Evolutionary conservation across 2,888 invertebrate genomes (phyloP).

Genomic region (Chloroclystis v-ata): DNA sequence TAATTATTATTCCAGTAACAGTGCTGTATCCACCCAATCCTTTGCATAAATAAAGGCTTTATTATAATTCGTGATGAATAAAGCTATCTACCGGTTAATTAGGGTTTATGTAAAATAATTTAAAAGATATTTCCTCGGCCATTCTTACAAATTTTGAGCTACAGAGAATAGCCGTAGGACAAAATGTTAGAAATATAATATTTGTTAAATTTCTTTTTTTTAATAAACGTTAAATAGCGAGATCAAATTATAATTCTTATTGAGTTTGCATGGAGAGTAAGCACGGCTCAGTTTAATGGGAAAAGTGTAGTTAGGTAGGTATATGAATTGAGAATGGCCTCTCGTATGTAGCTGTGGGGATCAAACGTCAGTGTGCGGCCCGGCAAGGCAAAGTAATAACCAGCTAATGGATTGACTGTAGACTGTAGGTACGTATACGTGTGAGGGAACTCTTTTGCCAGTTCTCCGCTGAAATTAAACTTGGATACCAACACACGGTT

Average conservation of each 20-base stretch:
- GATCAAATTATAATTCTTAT: too few relatives aligned
- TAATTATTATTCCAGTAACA: conserved; percentile 14
- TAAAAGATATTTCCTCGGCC: not conserved
- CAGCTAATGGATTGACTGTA: conserved; percentile 58
- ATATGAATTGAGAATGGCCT: conserved; percentile 16
- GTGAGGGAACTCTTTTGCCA: conserved; percentile 6
- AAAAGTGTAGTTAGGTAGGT: not conserved
- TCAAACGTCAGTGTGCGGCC: conserved; percentile 45
- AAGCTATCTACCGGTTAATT: not conserved
- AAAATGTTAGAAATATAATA: not conserved
- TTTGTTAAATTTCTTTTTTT: not conserved
- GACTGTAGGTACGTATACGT: conserved; percentile 34
- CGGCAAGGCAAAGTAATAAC: conserved; percentile 50
- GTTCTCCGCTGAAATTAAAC: conserved; percentile 1
- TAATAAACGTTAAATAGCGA: not conserved
- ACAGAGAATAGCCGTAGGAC: not conserved
- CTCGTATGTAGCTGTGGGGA: conserved; percentile 27
- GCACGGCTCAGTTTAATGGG: too few relatives aligned
- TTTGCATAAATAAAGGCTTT: conserved; percentile 7
- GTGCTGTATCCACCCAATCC: conserved; percentile 4
- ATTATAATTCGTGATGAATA: not conserved
- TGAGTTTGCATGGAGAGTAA: too few relatives aligned
- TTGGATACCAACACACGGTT: not conserved
- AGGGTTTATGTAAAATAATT: not conserved
- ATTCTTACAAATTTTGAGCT: not conserved